Base-by-base conservation (phyloP, 1,140 invertebrate species). In the Paralvinella palmiformis region DNA sequence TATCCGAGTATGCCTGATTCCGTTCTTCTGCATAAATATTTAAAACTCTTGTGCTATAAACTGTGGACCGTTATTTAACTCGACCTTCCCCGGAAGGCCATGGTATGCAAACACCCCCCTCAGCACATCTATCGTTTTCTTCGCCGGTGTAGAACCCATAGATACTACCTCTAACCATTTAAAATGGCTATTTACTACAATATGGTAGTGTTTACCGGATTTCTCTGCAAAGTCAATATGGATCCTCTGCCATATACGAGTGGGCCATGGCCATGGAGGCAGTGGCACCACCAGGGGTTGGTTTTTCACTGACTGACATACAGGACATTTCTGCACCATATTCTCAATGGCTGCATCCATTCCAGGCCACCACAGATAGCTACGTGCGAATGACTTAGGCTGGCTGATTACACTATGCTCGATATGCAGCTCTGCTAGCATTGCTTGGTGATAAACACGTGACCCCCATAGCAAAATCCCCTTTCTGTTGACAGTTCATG, bases 381-480 rank as follows among this genome's bases (percentile, higher is more conserved):
- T 56, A 5, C 53, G 3, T 10, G 53, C 53, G n/a, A 56, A 56
- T 7, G 53, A 20, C 31, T 56, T 56, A 4, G 31, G 22, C 31
- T 33, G 53, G 53, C 13, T 29, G 22, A 56, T 1, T 6, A 20
- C 53, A 29, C 24, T 27, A 31, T 56, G 53, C 22, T 56, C 53
- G 22, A n/a, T 29, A 17, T 56, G 53, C 31, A 56, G 53, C 31
- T 56, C 53, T 7, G 22, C 53, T 56, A 56, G 31, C 22, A 56
- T 41, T 41, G 10, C n/a, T 10, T 41, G 10, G 10, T n/a, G 10
- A 41, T 10, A 41, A 10, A 10, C n/a, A 10, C 53, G 53, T 33
- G 31, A 33, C 31, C 53, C 53, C 53, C 53, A 56, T 17, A 56
- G 31, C 22, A 56, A n/a, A 56, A 56, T 56, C 53, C 53, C n/a